Conservation (phyloP, 2,113 vertebrate genomes). For the Cyprinodon tularosa region DNA sequence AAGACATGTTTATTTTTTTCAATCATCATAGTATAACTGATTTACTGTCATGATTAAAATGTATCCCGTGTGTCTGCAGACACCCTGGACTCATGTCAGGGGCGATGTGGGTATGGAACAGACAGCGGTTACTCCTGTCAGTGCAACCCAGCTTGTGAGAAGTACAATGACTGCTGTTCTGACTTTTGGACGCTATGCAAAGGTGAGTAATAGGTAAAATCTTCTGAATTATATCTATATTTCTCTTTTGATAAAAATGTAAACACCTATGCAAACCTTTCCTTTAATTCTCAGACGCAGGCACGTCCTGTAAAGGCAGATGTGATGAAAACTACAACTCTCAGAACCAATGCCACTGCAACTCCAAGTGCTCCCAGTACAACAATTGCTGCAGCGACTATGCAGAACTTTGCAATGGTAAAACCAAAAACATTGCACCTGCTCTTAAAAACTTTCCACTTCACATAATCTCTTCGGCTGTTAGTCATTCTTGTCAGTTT, state of each 20-base stretch:
- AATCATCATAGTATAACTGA: neutral
- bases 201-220: constrained; percentile 15
- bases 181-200: constrained; percentile 68
- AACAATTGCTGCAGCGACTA: constrained; percentile 82
- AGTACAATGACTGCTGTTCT: constrained; percentile 74
- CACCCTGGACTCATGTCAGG: constrained; percentile 67
- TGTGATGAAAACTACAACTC: constrained; percentile 80
- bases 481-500: too few relatives aligned
- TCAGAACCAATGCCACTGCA: constrained; percentile 84
- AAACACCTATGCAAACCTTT: neutral
- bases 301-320: constrained; percentile 81
- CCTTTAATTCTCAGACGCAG: neutral
- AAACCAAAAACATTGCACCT: constrained; percentile 32
- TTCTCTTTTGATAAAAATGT: neutral
- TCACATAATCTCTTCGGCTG: too few relatives aligned
- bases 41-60: neutral
- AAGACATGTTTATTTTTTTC: constrained; percentile 42
- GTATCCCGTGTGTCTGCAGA: constrained; percentile 49
- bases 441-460: neutral
- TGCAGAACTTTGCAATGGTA: constrained; percentile 75
- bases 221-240: neutral
- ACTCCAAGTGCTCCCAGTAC: constrained; percentile 68
- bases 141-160: constrained; percentile 72
- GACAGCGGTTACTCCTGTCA: constrained; percentile 71
- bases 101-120: constrained; percentile 71